These are phyloP conservation scores for Malurus leucopterus DNA, from an alignment of 2,797 vertebrate genomes.

Conservation along the genomic window DNA sequence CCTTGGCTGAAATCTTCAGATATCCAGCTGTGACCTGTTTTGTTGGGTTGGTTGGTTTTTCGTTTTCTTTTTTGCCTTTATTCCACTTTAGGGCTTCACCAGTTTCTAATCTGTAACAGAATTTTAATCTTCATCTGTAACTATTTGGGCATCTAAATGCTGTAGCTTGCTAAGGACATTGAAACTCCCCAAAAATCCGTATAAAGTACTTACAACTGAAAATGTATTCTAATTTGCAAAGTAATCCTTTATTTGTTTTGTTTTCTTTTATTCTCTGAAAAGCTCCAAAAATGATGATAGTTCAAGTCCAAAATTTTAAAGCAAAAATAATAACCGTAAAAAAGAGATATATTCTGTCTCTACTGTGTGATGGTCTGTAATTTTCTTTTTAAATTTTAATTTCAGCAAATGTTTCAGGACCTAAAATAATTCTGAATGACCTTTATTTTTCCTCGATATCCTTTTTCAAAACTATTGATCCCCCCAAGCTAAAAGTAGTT, in stretches of 20 bases:
- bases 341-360: not conserved
- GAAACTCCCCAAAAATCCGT: not conserved
- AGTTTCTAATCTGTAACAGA: not conserved
- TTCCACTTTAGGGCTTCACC: not conserved
- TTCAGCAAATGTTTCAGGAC: not conserved
- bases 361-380: fast-evolving
- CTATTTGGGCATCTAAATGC: not conserved
- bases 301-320: not conserved
- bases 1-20: not conserved
- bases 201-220: fast-evolving
- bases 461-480: not conserved
- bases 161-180: not conserved
- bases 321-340: not conserved
- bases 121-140: not conserved
- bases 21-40: not conserved
- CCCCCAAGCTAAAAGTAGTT: not conserved
- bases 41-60: not conserved
- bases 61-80: not conserved
- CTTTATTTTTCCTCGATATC: not conserved
- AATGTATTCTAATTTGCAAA: not conserved
- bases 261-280: not conserved
- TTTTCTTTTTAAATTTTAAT: not conserved
- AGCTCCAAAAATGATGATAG: not conserved
- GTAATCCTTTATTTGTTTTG: not conserved
- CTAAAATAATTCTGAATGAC: not conserved